A percentile compares a stretch with the other conserved stretches of the same genome.
Conservation (phyloP, 2,113 vertebrate species). For the Eclectus roratus region DNA sequence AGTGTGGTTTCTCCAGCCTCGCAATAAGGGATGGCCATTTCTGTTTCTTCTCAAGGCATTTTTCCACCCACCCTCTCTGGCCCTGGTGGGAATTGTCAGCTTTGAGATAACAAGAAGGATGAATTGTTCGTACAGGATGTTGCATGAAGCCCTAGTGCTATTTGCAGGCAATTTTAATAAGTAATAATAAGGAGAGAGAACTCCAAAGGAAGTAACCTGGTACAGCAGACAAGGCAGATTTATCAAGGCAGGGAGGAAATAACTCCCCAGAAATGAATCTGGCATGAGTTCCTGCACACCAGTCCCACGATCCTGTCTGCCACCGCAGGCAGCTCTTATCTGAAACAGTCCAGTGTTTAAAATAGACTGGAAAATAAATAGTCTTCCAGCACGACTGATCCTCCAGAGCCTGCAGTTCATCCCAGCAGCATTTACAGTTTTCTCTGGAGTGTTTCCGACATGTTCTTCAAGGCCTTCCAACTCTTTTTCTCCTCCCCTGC, state of each 20-base stretch:
- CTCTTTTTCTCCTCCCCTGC: slow-evolving; percentile 59
- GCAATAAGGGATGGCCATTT: background rate
- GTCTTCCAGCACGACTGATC: slow-evolving; percentile 67
- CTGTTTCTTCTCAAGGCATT: slow-evolving; percentile 74
- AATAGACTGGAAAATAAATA: slow-evolving; percentile 78
- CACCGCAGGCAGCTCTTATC: slow-evolving; percentile 77
- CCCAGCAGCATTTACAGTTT: slow-evolving; percentile 73
- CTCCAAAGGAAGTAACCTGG: slow-evolving; percentile 75
- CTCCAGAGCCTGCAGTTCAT: slow-evolving; percentile 73
- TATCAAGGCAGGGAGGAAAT: slow-evolving; percentile 75
- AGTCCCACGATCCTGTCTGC: slow-evolving; percentile 78
- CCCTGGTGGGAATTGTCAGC: slow-evolving; percentile 73
- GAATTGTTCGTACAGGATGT: slow-evolving; percentile 74
- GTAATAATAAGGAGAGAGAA: slow-evolving; percentile 66
- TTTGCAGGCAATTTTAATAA: slow-evolving; percentile 75
- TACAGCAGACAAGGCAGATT: slow-evolving; percentile 71
- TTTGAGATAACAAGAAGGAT: slow-evolving; percentile 70
- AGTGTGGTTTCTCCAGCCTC: background rate
- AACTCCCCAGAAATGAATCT: slow-evolving; percentile 78
- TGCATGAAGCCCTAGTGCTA: slow-evolving; percentile 62
- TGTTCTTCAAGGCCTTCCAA: slow-evolving; percentile 69
- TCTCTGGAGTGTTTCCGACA: slow-evolving; percentile 74
- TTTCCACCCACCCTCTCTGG: slow-evolving; percentile 66
- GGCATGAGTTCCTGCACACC: slow-evolving; percentile 70
- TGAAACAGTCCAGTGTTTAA: slow-evolving; percentile 76